These are phyloP conservation scores for Chionodraco myersi DNA, from an alignment of 2,113 vertebrate genomes.

Conservation along the genomic window DNA sequence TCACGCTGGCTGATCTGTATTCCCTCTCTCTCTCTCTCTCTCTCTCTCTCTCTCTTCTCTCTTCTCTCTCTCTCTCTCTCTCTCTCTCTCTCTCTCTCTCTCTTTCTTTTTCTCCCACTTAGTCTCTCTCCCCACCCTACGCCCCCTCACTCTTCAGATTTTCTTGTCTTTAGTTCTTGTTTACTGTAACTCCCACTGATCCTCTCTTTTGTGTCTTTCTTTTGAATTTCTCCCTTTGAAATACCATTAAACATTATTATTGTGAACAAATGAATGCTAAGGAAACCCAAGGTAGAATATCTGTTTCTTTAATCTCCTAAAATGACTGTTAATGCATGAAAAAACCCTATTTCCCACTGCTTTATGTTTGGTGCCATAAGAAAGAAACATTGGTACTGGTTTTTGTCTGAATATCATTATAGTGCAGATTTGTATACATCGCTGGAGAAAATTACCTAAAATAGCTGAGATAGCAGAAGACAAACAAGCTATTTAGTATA, in stretches of 20 bases:
- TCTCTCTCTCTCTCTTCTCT: neutral
- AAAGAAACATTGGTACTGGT: neutral
- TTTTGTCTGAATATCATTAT: conserved; percentile 5
- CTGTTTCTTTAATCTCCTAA: conserved; percentile 7
- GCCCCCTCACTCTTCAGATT: conserved; percentile 5
- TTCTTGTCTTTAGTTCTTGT: conserved; percentile 27
- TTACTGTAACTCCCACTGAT: conserved; percentile 27
- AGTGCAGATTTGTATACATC: neutral
- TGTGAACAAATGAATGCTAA: conserved; percentile 3
- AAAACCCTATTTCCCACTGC: neutral
- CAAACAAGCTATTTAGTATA: neutral
- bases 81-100: conserved; percentile 20
- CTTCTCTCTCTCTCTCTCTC: conserved; percentile 13
- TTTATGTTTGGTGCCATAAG: conserved; percentile 12
- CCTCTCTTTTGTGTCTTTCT: neutral
- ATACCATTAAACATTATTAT: neutral
- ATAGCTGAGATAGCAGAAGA: neutral
- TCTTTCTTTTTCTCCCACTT: neutral
- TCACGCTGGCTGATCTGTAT: conserved; percentile 53
- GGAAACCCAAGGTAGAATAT: conserved; percentile 8
- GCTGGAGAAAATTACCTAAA: neutral
- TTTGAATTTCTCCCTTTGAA: conserved; percentile 12
- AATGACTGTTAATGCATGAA: neutral
- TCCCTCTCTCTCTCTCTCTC: conserved; percentile 14
- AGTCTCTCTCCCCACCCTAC: neutral